These are phyloP conservation scores for Drosophila ananassae DNA, from an alignment of 1,140 invertebrate genomes.

Conservation along the genomic window DNA sequence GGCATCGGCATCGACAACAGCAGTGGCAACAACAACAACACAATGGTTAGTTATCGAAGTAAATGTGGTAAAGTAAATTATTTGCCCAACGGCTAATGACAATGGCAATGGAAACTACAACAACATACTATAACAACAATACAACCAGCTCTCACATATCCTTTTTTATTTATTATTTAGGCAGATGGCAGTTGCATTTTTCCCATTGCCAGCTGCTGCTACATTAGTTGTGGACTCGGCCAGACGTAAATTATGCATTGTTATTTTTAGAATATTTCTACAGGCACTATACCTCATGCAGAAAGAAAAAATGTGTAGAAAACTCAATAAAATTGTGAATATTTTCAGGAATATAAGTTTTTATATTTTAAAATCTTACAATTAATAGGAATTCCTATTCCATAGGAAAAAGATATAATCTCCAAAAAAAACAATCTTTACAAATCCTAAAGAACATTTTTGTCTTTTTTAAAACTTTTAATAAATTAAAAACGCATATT, in stretches of 20 bases:
- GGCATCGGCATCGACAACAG: conserved; percentile 7
- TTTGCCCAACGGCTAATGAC: conserved; percentile 78
- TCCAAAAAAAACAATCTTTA: no score
- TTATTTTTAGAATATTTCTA: conserved; percentile 78
- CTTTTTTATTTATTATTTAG: conserved; percentile 77
- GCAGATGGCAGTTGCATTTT: conserved; percentile 70
- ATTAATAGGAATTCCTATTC: no score
- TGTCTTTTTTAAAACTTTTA: background rate
- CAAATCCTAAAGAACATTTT: no score
- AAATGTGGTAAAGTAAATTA: conserved; percentile 79
- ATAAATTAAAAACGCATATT: background rate
- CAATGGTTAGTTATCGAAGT: conserved; percentile 78
- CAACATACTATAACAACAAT: conserved; percentile 28
- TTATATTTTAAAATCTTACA: no score
- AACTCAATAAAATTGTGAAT: conserved; percentile 1
- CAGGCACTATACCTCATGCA: conserved; percentile 11
- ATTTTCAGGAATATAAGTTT: background rate
- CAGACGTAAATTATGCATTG: conserved; percentile 76
- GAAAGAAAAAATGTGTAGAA: conserved; percentile 5
- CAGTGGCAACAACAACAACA: conserved; percentile 61
- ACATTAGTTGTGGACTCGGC: conserved; percentile 61
- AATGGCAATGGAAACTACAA: conserved; percentile 50
- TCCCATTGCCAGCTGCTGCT: conserved; percentile 64
- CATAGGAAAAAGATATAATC: no score
- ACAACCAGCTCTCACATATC: conserved; percentile 48